Percentiles rank a stretch among this genome's conserved stretches.
phyloP scores from a whole-genome alignment of 2,797 vertebrate species.

The Peromyscus aztecus region DNA sequence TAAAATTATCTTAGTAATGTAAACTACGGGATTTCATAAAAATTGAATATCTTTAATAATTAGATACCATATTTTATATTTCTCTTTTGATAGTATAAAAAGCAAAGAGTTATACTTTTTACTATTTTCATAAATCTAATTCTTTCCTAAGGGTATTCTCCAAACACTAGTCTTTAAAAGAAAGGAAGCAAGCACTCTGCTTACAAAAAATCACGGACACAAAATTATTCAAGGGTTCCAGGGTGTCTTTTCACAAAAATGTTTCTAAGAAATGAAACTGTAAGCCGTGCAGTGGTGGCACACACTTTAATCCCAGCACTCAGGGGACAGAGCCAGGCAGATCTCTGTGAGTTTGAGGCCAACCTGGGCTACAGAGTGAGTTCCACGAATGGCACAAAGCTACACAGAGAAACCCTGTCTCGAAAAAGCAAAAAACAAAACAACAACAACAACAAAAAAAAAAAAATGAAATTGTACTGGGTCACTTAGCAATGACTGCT shows the following conservation, averaged over 20 bases:
- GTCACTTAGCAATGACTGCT: neutral
- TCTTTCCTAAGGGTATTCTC: neutral
- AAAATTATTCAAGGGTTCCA: neutral
- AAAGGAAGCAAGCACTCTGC: neutral
- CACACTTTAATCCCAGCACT: too few species aligned
- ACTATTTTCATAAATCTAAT: constrained; percentile 27
- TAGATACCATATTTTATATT: constrained; percentile 12
- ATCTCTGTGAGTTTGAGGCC: too few species aligned
- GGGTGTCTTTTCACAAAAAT: neutral
- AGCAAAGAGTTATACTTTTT: neutral
- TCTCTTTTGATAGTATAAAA: neutral
- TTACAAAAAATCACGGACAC: neutral
- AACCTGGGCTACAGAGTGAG: too few species aligned
- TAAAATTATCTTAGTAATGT: constrained; percentile 13
- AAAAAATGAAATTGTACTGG: neutral
- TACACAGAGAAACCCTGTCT: too few species aligned
- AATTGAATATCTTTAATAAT: neutral
- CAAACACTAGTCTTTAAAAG: neutral
- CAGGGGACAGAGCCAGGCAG: too few species aligned
- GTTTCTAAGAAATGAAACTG: constrained; percentile 5
- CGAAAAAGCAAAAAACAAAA: too few species aligned
- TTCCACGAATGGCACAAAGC: too few species aligned
- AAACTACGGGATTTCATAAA: neutral
- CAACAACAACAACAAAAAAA: too few species aligned
- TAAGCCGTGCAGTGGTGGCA: too few species aligned